Conservation (phyloP, 2,113 vertebrate species). For the Oreochromis tanganicae region DNA sequence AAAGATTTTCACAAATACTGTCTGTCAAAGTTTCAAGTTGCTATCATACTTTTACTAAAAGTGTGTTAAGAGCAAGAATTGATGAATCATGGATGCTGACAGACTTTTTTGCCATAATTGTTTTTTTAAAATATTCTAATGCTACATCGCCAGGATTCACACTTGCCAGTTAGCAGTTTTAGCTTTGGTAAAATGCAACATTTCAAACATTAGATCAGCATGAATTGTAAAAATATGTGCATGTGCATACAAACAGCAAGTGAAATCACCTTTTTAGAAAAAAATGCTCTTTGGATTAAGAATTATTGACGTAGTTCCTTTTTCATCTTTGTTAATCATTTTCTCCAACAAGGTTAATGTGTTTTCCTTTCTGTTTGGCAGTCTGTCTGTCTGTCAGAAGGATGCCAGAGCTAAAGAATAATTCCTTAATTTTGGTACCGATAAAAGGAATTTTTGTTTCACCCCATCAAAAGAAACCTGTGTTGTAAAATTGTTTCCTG, state of each 20-base stretch:
- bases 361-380: background rate
- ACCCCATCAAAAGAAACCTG: background rate
- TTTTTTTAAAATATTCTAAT: background rate
- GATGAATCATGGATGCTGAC: background rate
- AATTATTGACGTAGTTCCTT: background rate
- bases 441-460: background rate
- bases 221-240: fast-evolving
- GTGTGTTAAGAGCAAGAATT: background rate
- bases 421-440: background rate
- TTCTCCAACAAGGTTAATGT: background rate
- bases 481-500: background rate
- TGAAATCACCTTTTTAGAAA: background rate
- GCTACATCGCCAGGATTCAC: background rate
- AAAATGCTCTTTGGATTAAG: background rate
- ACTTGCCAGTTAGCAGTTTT: background rate
- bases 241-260: background rate
- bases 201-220: background rate
- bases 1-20: background rate
- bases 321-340: background rate
- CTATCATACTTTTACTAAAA: background rate
- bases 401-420: background rate
- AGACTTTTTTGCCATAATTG: background rate
- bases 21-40: background rate
- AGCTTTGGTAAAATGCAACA: background rate
- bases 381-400: background rate